Evolutionary conservation across 1,140 invertebrate genomes (phyloP).

Genomic region (Drosophila nannoptera): DNA sequence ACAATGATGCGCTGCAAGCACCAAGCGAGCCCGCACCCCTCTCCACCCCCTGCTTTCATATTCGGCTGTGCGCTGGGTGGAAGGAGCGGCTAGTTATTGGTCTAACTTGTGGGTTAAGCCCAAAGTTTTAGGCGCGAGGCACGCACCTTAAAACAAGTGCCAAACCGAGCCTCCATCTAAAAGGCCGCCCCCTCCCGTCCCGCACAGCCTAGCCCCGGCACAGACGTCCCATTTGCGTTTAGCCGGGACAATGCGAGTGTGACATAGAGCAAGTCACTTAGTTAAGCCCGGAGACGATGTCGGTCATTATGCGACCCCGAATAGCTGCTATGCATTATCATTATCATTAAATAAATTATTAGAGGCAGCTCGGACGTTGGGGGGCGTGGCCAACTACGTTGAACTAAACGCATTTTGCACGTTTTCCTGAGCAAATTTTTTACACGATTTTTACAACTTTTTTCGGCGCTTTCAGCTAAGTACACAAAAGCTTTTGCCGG

Average conservation of each 20-base stretch:
- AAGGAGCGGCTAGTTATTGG: slow-evolving; percentile 46
- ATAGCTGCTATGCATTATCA: slow-evolving; percentile 73
- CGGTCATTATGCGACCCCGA: slow-evolving; percentile 29
- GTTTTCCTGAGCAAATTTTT: slow-evolving; percentile 72
- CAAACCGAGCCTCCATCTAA: background rate
- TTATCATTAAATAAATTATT: slow-evolving; percentile 79
- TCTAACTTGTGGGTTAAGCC: slow-evolving; percentile 26
- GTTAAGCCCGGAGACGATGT: slow-evolving; percentile 31
- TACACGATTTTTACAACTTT: slow-evolving; percentile 77
- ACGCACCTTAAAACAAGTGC: slow-evolving; percentile 13
- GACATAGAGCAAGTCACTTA: slow-evolving; percentile 32
- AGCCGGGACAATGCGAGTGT: slow-evolving; percentile 1
- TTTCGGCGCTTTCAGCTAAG: slow-evolving; percentile 59
- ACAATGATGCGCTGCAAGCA: slow-evolving; percentile 68
- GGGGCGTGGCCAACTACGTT: slow-evolving; percentile 28
- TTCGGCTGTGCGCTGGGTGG: slow-evolving; percentile 25
- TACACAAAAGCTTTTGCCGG: slow-evolving; percentile 68
- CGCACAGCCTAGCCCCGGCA: background rate
- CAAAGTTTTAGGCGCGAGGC: slow-evolving; percentile 19
- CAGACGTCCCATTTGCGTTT: background rate
- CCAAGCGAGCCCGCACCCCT: background rate
- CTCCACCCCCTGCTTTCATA: background rate
- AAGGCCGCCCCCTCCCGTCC: too few species aligned
- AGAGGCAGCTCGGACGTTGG: slow-evolving; percentile 60
- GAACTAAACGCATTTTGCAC: slow-evolving; percentile 74